phyloP scores from a whole-genome alignment of 2,113 vertebrate species.

The Blennius ocellaris region DNA sequence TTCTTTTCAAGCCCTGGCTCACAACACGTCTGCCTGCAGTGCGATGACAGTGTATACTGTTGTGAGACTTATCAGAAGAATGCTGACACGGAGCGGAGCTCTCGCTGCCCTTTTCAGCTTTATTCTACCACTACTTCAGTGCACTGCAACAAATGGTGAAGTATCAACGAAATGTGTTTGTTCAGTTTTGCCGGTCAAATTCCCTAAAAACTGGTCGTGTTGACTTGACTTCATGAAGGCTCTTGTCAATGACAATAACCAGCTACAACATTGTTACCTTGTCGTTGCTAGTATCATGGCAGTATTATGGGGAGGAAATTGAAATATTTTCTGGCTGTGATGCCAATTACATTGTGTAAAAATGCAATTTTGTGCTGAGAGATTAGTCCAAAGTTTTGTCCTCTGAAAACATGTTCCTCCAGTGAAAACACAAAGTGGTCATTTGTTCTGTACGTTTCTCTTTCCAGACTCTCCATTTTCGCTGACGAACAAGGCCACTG shows the following conservation, averaged over 20 bases:
- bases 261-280: too few relatives aligned
- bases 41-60: conserved; percentile 55
- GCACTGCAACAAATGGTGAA: conserved; percentile 59
- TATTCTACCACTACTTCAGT: conserved; percentile 47
- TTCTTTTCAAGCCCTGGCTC: conserved; percentile 56
- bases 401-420: neutral
- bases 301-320: neutral
- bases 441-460: neutral
- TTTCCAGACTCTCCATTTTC: conserved; percentile 61
- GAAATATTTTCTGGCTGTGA: neutral
- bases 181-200: neutral
- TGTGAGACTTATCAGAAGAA: conserved; percentile 61
- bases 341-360: neutral
- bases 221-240: neutral
- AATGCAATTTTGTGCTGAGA: too few relatives aligned
- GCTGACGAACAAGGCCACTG: conserved; percentile 62
- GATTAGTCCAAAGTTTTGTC: neutral
- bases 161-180: conserved; percentile 34
- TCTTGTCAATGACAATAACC: neutral
- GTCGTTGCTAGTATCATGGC: too few relatives aligned
- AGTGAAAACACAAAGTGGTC: neutral
- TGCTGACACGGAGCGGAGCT: conserved; percentile 62
- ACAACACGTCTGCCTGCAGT: conserved; percentile 66
- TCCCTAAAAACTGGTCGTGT: neutral
- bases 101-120: conserved; percentile 52